Conservation (phyloP, 1,140 invertebrate genomes). For the Ceratosolen solmsi region DNA sequence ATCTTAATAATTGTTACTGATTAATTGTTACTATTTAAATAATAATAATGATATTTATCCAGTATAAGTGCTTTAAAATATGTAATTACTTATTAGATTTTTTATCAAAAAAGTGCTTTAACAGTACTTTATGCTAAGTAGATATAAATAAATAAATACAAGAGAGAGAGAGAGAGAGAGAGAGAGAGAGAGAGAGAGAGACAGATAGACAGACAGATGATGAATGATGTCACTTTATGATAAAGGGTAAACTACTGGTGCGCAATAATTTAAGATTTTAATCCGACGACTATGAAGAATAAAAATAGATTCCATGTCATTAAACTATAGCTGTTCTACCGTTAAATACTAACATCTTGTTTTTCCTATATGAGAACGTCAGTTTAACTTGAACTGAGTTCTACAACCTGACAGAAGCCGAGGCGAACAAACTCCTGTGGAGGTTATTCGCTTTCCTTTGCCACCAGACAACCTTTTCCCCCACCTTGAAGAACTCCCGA, state of each 20-base stretch:
- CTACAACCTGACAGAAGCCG: background rate
- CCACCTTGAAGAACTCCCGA: background rate
- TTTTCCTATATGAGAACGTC: background rate
- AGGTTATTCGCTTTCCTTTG: constrained; percentile 21
- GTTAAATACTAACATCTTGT: background rate
- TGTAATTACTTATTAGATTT: too few species aligned
- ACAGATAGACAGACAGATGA: too few species aligned
- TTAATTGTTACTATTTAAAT: too few species aligned
- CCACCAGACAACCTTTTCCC: constrained; percentile 22
- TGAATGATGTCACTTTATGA: background rate
- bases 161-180: too few species aligned
- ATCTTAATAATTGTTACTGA: too few species aligned
- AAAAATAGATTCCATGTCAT: background rate
- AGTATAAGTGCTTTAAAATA: too few species aligned
- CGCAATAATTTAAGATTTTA: background rate
- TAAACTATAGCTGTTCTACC: background rate
- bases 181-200: too few species aligned
- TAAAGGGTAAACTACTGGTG: background rate
- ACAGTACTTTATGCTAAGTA: too few species aligned
- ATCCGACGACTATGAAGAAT: background rate
- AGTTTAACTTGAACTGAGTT: background rate
- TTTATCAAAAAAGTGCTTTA: too few species aligned
- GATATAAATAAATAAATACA: too few species aligned
- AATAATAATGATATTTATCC: too few species aligned
- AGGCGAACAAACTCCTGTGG: constrained; percentile 26